Evolutionary conservation across 2,888 invertebrate species (phyloP), one percentile per base, ranked within the genome.

Genomic region (Eubasilissa splendida): DNA sequence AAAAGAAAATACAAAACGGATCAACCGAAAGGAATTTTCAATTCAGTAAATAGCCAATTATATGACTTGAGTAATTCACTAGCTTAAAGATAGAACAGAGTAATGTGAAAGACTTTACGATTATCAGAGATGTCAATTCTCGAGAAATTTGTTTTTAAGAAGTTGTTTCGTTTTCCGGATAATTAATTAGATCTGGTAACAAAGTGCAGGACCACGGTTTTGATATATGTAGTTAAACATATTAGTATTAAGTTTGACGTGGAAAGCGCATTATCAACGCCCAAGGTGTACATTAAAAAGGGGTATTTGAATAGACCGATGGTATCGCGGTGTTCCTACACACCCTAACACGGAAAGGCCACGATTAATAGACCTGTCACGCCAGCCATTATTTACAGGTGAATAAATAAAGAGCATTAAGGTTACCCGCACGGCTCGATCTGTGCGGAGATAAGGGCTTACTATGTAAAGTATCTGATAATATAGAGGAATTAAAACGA

Each of bases 331-430:
- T 65, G 65, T 65, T 65, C 33, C 31, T 65, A 33, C 8, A 65
- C 31, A 56, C 71, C 56, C 54, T 52, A 10, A 60, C 75, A 71
- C 60, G 60, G 63, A 79, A 79, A 79, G 73, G 73, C 60, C 65
- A 73, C 73, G 71, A 79, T 79, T 79, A 53, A 79, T 79, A 79
- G 73, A 73, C 65, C 74, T 79, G 79, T 79, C 79, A 79, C 60
- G 59, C 71, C 50, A 52, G 65, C 63, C 79, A 74, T 79, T 79
- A 79, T 42, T 73, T 68, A 78, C 73, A 65, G 79, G 73, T 68
- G 74, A 65, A 78, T 71, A 78, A 71, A 71, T 53, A 78, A 78
- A 78, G 54, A 73, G 58, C 74, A 59, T 50, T 31, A 42, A 60
- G 74, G 60, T 53, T 22, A 70, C 14, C 52, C 53, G 52, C 50